phyloP scores from a whole-genome alignment of 2,797 vertebrate species.

The Amazona ochrocephala region DNA sequence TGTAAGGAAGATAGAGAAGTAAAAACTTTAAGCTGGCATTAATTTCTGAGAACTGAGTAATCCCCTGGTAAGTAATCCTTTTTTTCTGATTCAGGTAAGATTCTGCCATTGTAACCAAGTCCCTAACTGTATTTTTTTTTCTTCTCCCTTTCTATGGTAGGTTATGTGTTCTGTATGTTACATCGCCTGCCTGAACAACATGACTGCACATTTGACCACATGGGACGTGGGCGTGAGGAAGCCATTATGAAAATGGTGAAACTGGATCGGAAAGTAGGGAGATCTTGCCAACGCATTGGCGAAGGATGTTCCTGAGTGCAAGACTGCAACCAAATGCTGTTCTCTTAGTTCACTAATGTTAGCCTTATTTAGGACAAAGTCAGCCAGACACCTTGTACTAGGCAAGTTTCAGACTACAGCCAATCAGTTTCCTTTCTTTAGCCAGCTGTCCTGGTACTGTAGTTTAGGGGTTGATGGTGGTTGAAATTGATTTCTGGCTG shows the following conservation, averaged over 20 bases:
- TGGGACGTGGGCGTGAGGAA: constrained; percentile 93
- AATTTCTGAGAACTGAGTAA: background rate
- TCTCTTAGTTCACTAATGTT: constrained; percentile 88
- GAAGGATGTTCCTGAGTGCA: constrained; percentile 92
- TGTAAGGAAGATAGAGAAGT: background rate
- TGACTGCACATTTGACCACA: constrained; percentile 94
- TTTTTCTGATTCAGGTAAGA: background rate
- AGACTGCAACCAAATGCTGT: constrained; percentile 83
- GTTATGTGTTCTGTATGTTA: constrained; percentile 95
- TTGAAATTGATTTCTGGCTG: constrained; percentile 84
- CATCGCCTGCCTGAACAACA: constrained; percentile 96
- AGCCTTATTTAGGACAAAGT: constrained; percentile 89
- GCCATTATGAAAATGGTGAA: constrained; percentile 98
- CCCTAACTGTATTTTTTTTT: background rate
- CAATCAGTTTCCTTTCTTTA: constrained; percentile 84
- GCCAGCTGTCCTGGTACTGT: constrained; percentile 85
- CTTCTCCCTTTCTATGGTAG: constrained; percentile 67
- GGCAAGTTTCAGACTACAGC: constrained; percentile 86
- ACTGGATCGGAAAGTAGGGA: constrained; percentile 96
- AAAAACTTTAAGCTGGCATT: background rate
- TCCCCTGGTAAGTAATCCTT: background rate
- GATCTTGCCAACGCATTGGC: constrained; percentile 94
- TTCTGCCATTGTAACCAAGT: background rate
- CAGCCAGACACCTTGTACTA: constrained; percentile 87
- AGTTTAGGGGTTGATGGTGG: constrained; percentile 84